Base-by-base conservation (phyloP, 2,113 vertebrate genomes). In the Oreocharis arfaki region DNA sequence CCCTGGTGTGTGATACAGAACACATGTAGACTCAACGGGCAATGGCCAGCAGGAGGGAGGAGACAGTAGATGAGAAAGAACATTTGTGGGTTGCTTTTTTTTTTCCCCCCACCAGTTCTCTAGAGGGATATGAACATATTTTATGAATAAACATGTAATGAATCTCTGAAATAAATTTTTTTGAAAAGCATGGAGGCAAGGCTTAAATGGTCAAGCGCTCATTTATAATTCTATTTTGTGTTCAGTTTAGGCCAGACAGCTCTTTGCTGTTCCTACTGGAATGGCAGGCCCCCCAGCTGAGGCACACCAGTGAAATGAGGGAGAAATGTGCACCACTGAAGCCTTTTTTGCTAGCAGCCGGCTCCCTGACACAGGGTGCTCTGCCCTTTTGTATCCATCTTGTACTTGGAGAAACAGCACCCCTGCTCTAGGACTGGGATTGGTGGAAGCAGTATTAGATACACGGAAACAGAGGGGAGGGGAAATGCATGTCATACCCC, bases 291-390 rank as follows among this genome's bases (percentile, higher is more conserved):
- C 30, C 77, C 14, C 65, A 59, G 52, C 37, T 89, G 60, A 57
- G 70, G 39, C 6, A 5, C 39, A 13, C 5, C 52, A 30, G 9
- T 33, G 52, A 92, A 49, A 68, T 13, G 13, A 49, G 33, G 41
- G 63, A 26, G 33, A 63, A 39, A 11, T 0, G 2, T 22, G 30
- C 33, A 46, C 17, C 17, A 8, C 0, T 30, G 44, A 44, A 46
- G 28, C 49, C 15, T n/a, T 86, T 53, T 24, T 42, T 59, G 22
- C 63, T 26, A 41, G 27, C 41, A 47, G 0, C 33, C 17, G 4
- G 4, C 33, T 70, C 32, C 33, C 60, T 82, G 23, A 37, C 78
- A 32, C 12, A 30, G 28, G 9, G 18, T 7, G 10, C 30, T 42
- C n/a, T 49, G 32, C 20, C 50, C 46, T 77, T 60, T 41, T n/a